phyloP scores from a whole-genome alignment of 1,140 invertebrate genomes.

The Microplitis mediator region DNA sequence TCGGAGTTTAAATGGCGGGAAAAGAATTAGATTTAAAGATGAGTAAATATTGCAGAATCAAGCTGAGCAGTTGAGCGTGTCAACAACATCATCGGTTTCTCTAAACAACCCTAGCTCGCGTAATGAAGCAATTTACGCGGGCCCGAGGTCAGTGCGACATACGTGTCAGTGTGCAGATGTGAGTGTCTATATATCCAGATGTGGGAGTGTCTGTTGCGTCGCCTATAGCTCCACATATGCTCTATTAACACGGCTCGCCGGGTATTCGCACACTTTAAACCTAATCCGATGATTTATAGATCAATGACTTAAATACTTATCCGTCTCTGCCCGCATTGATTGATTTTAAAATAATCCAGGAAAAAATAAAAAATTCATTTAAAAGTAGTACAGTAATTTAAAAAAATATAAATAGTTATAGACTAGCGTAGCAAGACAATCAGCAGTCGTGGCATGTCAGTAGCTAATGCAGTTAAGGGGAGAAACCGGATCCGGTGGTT shows the following conservation, averaged over 20 bases:
- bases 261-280: not conserved
- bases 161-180: conserved; percentile 4
- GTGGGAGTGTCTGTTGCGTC: not conserved
- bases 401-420: not conserved
- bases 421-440: conserved; percentile 23
- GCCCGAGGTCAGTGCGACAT: conserved; percentile 35
- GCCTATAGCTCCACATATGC: not conserved
- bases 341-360: not conserved
- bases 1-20: not conserved
- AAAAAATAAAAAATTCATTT: too few relatives aligned
- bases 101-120: conserved; percentile 45
- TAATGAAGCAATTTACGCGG: conserved; percentile 50
- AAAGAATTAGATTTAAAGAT: not conserved
- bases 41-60: not conserved
- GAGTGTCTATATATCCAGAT: not conserved
- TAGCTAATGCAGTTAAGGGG: conserved; percentile 35
- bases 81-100: conserved; percentile 51
- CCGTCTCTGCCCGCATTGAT: not conserved
- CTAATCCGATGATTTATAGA: not conserved
- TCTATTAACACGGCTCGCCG: not conserved
- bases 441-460: conserved; percentile 28
- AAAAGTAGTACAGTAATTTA: too few relatives aligned
- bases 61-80: not conserved
- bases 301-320: not conserved
- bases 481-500: conserved; percentile 36